Evolutionary conservation across 2,797 vertebrate genomes (phyloP), one percentile per base, ranked within the genome.

Genomic region (Anniella stebbinsi): DNA sequence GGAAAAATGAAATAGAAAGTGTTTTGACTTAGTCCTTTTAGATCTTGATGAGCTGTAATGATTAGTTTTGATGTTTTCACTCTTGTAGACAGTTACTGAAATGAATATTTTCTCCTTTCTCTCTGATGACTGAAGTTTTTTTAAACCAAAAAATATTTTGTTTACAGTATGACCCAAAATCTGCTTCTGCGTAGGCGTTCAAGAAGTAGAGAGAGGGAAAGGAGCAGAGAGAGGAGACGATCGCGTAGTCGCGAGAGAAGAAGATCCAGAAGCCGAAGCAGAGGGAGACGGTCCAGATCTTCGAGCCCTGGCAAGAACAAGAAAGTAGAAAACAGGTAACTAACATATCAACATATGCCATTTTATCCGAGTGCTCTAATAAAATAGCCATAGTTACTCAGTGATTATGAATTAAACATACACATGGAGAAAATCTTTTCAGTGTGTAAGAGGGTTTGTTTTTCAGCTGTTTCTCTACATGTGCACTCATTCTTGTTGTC

Each of bases 191-290:
- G 15, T 91, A 99, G 99, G 41, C 98, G 99, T 54, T 99, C 99
- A 33, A 98, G 99, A 96, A 99, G 99, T 87, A 98, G 98, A 95
- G 99, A 99, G 38, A 97, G 99, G 92, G 98, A 99, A 36, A 96
- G 99, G 90, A 99, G 99, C 94, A 94, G 99, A 75, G 99, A 99
- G 15, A 98, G 98, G 63, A 98, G 98, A 92, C 96, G 98, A 89
- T 99, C 98, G 0, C 97, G 97, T 67, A 98, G 98, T 94, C 94
- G 98, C 51, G 98, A 98, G 86, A 96, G 98, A 76, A 96, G 97
- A 69, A 96, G 97, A 57, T 98, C 98, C 0, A 95, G 97, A 90
- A 99, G 99, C 95, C 98, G 98, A 83, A 98, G 97, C 86, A 97
- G 98, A 89, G 97, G 97, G 4, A 97, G 98, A 57, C 97, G 99